Evolutionary conservation across 2,888 invertebrate genomes (phyloP), one percentile per base, ranked within the genome.

Genomic region (Lymantria dispar): DNA sequence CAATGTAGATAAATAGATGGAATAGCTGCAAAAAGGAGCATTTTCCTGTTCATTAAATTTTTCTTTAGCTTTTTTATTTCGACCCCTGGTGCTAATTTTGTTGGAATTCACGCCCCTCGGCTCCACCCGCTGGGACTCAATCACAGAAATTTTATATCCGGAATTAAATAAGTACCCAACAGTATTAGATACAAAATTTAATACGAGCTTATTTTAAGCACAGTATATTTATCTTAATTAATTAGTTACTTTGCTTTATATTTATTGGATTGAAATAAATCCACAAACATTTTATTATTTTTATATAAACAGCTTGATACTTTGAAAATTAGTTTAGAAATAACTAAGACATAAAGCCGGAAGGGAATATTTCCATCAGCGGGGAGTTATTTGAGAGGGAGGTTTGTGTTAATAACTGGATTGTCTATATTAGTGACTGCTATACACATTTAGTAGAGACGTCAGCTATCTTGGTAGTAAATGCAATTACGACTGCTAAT

Each of bases 41-140:
- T 92, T 92, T 92, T 92, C 92, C 92, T 92, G 91, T 92, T 92
- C 92, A 92, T 92, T 92, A 92, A 92, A 91, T 91, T 91, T 91
- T 92, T 92, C 90, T 85, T 89, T 89, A 87, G 87, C 87, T 88
- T 90, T 91, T 91, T 91, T 90, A 90, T 91, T 91, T 89, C 90
- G 87, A 89, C 91, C 90, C 92, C 91, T 89, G 88, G 91, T 91
- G 92, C 92, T 92, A 92, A 92, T 92, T 92, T 92, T 88, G 91
- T 89, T 87, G 92, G 91, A 92, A 92, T 92, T 92, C 92, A 90
- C 92, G 91, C 92, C 92, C 92, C 87, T 87, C 84, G 76, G 76
- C 84, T 83, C 85, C 86, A 75, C 88, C 89, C 87, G 90, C 83
- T 83, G 86, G 85, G 86, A 84, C 89, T 91, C 91, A 91, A 92